Conservation (phyloP, 2,888 invertebrate genomes). For the Neria commutata region DNA sequence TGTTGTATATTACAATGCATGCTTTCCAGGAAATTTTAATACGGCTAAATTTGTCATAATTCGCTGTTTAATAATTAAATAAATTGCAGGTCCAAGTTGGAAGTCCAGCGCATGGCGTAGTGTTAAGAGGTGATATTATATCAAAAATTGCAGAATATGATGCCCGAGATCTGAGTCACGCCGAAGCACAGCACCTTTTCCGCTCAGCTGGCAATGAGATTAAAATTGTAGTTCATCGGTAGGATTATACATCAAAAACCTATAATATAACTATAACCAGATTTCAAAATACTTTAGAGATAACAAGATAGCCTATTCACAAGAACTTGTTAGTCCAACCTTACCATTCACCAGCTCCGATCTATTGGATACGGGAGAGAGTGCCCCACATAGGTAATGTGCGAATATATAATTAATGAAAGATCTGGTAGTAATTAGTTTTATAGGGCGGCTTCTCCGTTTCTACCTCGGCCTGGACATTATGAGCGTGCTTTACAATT, state of each 20-base stretch:
- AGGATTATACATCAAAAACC: constrained; percentile 32
- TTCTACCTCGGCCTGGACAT: constrained; percentile 64
- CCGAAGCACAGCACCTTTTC: constrained; percentile 89
- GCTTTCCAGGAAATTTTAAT: too few species aligned
- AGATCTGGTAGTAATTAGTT: neutral
- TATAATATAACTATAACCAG: neutral
- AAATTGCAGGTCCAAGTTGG: constrained; percentile 87
- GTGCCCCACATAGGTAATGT: constrained; percentile 65
- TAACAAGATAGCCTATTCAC: constrained; percentile 60
- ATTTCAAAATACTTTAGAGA: constrained; percentile 46
- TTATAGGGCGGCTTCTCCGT: constrained; percentile 64
- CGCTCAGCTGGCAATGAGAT: constrained; percentile 81
- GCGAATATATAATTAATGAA: neutral
- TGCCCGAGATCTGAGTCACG: constrained; percentile 83
- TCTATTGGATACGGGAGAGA: constrained; percentile 28
- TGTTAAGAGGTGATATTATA: constrained; percentile 89
- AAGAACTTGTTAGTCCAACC: constrained; percentile 63
- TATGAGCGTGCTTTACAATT: constrained; percentile 57
- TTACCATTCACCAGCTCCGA: constrained; percentile 49
- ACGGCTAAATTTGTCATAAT: too few species aligned
- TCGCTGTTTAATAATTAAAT: too few species aligned
- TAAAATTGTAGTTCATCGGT: constrained; percentile 84
- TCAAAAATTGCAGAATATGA: constrained; percentile 90
- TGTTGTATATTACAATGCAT: too few species aligned
- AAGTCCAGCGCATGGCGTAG: constrained; percentile 82